These are phyloP conservation scores for Aselliscus stoliczkanus DNA, from an alignment of 2,797 vertebrate genomes.

Conservation along the genomic window DNA sequence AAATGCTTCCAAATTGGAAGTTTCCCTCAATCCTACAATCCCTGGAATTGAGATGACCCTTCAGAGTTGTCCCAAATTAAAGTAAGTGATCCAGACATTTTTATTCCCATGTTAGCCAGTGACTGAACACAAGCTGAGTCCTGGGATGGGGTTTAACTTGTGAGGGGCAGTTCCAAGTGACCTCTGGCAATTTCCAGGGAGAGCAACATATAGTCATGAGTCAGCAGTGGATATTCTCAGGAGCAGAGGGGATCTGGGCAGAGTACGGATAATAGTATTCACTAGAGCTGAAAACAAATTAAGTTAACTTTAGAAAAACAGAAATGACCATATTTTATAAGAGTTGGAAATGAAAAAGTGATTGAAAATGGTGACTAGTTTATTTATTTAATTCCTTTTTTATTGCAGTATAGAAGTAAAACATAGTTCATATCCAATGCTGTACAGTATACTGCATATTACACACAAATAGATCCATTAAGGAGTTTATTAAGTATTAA, in stretches of 20 bases:
- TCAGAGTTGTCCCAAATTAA: neutral
- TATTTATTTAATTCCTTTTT: neutral
- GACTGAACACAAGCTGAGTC: neutral
- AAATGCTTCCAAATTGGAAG: neutral
- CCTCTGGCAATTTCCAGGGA: neutral
- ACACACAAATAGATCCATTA: neutral
- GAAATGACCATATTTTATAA: neutral
- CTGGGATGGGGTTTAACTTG: neutral
- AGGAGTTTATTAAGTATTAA: neutral
- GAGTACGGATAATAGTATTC: neutral
- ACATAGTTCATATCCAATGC: neutral
- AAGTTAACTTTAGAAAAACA: neutral
- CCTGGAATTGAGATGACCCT: neutral
- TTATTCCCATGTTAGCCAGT: neutral
- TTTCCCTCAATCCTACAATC: neutral
- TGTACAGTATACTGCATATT: neutral
- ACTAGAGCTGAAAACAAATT: neutral
- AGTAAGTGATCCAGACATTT: neutral
- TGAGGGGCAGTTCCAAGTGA: neutral
- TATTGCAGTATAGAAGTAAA: neutral
- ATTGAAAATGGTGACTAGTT: neutral
- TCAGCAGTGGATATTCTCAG: neutral
- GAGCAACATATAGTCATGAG: too few species aligned
- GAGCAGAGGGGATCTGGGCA: neutral
- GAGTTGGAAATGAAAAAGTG: neutral